Percentiles rank a stretch among this genome's conserved stretches.
Evolutionary conservation across 23 tunicate genomes (phyloP).

Genomic region (Halocynthia aurantium): DNA sequence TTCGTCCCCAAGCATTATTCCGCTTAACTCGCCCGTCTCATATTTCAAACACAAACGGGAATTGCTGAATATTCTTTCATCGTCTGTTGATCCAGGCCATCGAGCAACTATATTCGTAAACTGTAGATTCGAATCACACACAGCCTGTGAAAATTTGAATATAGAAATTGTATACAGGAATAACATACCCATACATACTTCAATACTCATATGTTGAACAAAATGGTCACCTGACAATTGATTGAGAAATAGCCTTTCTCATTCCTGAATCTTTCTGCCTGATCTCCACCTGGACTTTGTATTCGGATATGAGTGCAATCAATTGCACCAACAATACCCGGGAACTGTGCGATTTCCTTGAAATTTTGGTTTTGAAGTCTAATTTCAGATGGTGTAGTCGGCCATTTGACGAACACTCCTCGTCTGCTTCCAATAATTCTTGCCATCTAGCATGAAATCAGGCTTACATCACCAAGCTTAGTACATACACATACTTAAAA

Average conservation of each 20-base stretch:
- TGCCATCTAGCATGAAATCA: conserved; percentile 14
- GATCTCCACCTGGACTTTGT: conserved; percentile 41
- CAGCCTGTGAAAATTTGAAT: background rate
- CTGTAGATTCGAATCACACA: conserved; percentile 34
- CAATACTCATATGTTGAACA: no score
- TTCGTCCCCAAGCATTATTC: conserved; percentile 37
- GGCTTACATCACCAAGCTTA: background rate
- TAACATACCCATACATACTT: no score
- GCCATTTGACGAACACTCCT: conserved; percentile 26
- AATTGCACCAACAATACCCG: conserved; percentile 39
- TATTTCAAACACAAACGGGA: conserved; percentile 16
- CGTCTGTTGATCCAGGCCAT: conserved; percentile 67
- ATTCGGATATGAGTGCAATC: conserved; percentile 55
- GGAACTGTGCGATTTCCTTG: conserved; percentile 24
- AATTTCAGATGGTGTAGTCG: background rate
- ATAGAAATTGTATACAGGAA: no score
- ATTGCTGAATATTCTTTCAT: conserved; percentile 47
- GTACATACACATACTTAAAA: no score
- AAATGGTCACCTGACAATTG: conserved; percentile 30
- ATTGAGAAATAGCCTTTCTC: conserved; percentile 47
- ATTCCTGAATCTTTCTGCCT: conserved; percentile 26
- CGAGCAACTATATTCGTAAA: conserved; percentile 53
- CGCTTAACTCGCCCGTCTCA: conserved; percentile 28
- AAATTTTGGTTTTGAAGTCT: conserved; percentile 1
- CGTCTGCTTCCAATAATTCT: conserved; percentile 16